These are phyloP conservation scores for Anthopleura sola DNA, from an alignment of 64 coral and sea anemone species.

Conservation along the genomic window DNA sequence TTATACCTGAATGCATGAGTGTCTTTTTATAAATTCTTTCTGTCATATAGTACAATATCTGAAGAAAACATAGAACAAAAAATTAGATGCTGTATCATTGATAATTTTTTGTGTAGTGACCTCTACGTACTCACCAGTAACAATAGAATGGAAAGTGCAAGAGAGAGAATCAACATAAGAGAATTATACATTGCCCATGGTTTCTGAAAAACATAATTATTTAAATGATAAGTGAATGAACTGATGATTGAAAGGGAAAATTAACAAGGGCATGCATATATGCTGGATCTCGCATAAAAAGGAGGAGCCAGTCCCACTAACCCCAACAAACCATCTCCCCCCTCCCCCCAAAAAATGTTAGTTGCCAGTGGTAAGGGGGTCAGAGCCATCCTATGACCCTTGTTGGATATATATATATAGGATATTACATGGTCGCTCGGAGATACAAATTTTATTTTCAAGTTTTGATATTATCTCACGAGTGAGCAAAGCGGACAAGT, in stretches of 20 bases:
- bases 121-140: constrained; percentile 47
- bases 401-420: too few relatives aligned
- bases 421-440: too few relatives aligned
- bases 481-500: too few relatives aligned
- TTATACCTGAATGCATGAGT: constrained; percentile 37
- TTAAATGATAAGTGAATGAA: background rate
- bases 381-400: too few relatives aligned
- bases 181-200: constrained; percentile 62
- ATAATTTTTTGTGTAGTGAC: too few relatives aligned
- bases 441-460: too few relatives aligned
- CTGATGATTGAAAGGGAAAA: background rate
- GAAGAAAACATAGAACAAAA: background rate
- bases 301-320: too few relatives aligned
- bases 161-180: constrained; percentile 34
- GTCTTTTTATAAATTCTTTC: constrained; percentile 35
- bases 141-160: constrained; percentile 50
- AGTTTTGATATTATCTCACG: too few relatives aligned
- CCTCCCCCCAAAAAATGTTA: background rate
- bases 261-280: too few relatives aligned
- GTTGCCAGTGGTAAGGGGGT: too few relatives aligned
- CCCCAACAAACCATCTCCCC: too few relatives aligned
- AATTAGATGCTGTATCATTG: background rate
- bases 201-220: background rate
- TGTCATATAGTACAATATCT: constrained; percentile 44
- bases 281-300: too few relatives aligned